Percentiles rank a stretch among this genome's conserved stretches.
Conservation (phyloP, 2,888 invertebrate genomes). For the Leucophenga maculata region DNA sequence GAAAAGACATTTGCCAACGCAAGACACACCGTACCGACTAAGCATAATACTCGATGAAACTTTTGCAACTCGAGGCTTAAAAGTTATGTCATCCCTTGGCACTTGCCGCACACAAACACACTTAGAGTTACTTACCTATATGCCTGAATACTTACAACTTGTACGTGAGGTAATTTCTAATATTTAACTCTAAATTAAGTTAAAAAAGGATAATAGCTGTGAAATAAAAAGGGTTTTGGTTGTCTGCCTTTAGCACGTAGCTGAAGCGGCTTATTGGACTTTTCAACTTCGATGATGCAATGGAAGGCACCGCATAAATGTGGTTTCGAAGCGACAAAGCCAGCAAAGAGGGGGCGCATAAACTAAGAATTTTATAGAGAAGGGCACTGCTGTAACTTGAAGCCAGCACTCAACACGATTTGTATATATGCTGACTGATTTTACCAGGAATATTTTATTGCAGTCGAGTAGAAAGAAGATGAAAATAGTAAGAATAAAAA, state of each 20-base stretch:
- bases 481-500: constrained; percentile 37
- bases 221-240: constrained; percentile 33
- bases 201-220: constrained; percentile 36
- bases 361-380: neutral
- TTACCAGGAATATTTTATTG: constrained; percentile 70
- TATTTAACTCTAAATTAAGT: constrained; percentile 64
- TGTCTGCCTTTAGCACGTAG: constrained; percentile 31
- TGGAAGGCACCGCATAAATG: neutral
- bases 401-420: constrained; percentile 27
- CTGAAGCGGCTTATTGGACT: constrained; percentile 12
- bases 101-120: neutral
- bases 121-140: neutral
- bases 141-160: constrained; percentile 36
- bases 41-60: constrained; percentile 3
- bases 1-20: constrained; percentile 63
- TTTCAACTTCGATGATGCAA: constrained; percentile 14
- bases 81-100: constrained; percentile 53
- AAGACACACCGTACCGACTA: constrained; percentile 38
- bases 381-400: constrained; percentile 18
- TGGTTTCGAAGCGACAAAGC: neutral
- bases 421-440: constrained; percentile 37
- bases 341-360: neutral
- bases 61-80: constrained; percentile 49
- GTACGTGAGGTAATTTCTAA: constrained; percentile 67
- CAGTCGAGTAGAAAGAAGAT: constrained; percentile 48